phyloP scores from a whole-genome alignment of 2,797 vertebrate species.

The Peromyscus aztecus region DNA sequence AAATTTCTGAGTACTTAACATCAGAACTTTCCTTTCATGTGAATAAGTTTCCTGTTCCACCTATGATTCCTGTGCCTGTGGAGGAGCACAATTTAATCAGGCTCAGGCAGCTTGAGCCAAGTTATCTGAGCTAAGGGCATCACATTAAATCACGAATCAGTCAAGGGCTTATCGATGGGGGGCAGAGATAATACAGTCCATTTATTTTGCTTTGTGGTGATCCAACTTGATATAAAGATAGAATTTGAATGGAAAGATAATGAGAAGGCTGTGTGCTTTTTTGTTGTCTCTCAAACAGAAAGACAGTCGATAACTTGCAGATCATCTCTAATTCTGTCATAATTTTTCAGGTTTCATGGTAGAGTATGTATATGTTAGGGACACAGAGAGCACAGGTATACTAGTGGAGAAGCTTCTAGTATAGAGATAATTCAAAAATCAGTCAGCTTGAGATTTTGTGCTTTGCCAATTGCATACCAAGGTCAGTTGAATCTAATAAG shows the following conservation, averaged over 20 bases:
- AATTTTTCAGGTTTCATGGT: constrained; percentile 17
- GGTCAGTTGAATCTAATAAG: neutral
- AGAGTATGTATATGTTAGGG: neutral
- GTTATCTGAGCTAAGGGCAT: constrained; percentile 12
- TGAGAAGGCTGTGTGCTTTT: constrained; percentile 9
- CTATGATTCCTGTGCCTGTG: constrained; percentile 16
- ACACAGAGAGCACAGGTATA: neutral
- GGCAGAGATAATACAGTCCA: constrained; percentile 59
- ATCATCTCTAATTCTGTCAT: constrained; percentile 19
- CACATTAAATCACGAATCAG: constrained; percentile 58
- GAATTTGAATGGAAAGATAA: constrained; percentile 50
- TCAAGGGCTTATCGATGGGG: neutral
- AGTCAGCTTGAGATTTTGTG: neutral
- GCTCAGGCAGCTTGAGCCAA: neutral
- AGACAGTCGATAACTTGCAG: neutral
- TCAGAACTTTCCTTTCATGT: neutral
- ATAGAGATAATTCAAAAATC: neutral
- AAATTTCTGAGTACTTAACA: neutral
- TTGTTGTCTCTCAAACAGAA: neutral
- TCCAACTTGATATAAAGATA: constrained; percentile 49
- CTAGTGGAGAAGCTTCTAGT: neutral
- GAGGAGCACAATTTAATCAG: constrained; percentile 50
- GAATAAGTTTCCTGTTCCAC: neutral
- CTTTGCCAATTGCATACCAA: neutral
- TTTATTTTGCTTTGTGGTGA: constrained; percentile 66